Percentiles rank a stretch among this genome's conserved stretches.
Evolutionary conservation across 2,797 vertebrate genomes (phyloP).

Genomic region (Phoeniculus purpureus): DNA sequence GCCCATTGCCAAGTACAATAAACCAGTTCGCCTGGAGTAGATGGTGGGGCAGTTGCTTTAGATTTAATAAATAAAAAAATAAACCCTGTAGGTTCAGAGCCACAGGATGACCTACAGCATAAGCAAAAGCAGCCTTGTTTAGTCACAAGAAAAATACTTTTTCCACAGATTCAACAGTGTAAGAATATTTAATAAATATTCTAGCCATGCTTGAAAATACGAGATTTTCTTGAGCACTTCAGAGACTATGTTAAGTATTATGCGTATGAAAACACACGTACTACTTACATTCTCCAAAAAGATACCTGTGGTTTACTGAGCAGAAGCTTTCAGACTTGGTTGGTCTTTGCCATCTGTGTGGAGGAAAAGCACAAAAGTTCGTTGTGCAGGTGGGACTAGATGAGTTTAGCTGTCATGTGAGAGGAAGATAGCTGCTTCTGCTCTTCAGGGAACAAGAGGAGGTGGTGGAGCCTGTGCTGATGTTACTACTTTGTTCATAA

Average conservation of each 20-base stretch:
- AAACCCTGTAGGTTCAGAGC: background rate
- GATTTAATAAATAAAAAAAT: background rate
- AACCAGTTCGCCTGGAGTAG: background rate
- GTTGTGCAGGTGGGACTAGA: slow-evolving; percentile 74
- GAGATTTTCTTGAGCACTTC: background rate
- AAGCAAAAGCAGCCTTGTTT: background rate
- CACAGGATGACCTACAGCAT: background rate
- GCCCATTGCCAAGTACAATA: background rate
- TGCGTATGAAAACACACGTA: background rate
- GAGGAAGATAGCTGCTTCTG: slow-evolving; percentile 72
- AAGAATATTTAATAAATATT: background rate
- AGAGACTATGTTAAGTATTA: background rate
- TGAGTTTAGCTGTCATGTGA: slow-evolving; percentile 77
- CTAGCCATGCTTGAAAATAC: background rate
- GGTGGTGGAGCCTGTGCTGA: slow-evolving; percentile 70
- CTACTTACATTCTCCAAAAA: background rate
- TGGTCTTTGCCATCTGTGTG: slow-evolving; percentile 75
- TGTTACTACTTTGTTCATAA: slow-evolving; percentile 62
- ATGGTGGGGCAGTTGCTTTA: background rate
- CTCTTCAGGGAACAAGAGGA: slow-evolving; percentile 70
- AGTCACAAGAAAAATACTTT: background rate
- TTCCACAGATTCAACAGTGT: background rate
- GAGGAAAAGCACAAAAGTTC: slow-evolving; percentile 70
- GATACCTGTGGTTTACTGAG: slow-evolving; percentile 21
- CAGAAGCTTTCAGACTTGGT: slow-evolving; percentile 54